phyloP scores from a whole-genome alignment of 2,113 vertebrate genomes.

The Bubo scandiacus region DNA sequence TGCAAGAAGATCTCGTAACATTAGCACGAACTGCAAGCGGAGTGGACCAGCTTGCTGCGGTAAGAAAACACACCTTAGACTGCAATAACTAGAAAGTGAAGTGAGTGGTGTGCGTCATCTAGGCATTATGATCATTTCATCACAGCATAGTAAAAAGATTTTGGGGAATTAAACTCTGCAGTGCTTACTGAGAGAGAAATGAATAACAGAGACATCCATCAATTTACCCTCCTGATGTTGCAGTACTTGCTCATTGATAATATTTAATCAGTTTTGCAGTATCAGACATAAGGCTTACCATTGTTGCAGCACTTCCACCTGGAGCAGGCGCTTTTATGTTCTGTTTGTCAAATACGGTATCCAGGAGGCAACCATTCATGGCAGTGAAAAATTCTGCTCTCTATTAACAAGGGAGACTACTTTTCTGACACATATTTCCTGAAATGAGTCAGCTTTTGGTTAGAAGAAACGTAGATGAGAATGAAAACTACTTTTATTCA shows the following conservation, averaged over 20 bases:
- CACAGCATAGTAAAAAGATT: neutral
- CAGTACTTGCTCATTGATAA: neutral
- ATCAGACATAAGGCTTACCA: neutral
- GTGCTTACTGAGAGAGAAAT: neutral
- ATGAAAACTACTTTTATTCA: neutral
- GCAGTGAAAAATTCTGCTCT: neutral
- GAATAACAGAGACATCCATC: neutral
- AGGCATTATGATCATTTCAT: neutral
- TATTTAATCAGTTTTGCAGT: slow-evolving; percentile 35
- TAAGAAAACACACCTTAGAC: neutral
- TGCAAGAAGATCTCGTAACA: slow-evolving; percentile 93
- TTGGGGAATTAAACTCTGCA: neutral
- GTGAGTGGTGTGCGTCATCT: neutral
- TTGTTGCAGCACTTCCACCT: neutral
- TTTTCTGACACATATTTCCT: neutral
- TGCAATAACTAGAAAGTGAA: neutral
- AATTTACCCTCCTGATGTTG: neutral
- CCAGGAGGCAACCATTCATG: slow-evolving; percentile 25
- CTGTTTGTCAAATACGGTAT: neutral
- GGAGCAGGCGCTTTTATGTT: neutral
- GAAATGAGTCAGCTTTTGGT: neutral
- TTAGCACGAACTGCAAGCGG: slow-evolving; percentile 89
- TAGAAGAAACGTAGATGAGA: neutral
- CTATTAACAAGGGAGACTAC: neutral
- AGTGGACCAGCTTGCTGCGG: slow-evolving; percentile 83